Percentiles rank a stretch among this genome's conserved stretches.
phyloP scores from a whole-genome alignment of 92 coral and sea anemone species.

The Siderastrea siderea region DNA sequence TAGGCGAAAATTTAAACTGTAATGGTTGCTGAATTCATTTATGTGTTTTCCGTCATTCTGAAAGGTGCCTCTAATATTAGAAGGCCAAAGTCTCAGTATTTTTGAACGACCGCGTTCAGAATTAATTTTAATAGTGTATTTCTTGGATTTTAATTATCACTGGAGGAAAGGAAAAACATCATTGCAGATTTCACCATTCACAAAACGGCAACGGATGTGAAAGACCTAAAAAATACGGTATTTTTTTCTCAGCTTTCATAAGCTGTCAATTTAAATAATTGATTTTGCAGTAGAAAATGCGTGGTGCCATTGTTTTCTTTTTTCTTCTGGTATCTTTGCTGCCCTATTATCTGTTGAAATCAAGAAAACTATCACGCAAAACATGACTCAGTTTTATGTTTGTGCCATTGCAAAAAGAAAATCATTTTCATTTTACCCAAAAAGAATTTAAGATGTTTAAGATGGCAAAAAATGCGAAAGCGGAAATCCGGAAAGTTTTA shows the following conservation, averaged over 20 bases:
- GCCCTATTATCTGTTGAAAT: not conserved
- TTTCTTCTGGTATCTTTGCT: not conserved
- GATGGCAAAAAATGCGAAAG: not conserved
- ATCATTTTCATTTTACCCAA: constrained; percentile 1
- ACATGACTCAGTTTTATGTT: not conserved
- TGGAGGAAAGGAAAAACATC: not conserved
- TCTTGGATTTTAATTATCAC: not conserved
- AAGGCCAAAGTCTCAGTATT: too few relatives aligned
- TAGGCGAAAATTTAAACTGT: not conserved
- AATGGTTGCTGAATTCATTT: not conserved
- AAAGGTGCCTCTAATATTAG: too few relatives aligned
- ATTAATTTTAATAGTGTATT: not conserved
- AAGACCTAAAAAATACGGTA: not conserved
- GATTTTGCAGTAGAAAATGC: not conserved
- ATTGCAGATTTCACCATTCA: not conserved
- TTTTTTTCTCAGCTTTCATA: not conserved
- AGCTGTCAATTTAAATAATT: not conserved
- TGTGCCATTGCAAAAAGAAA: not conserved
- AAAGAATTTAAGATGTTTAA: not conserved
- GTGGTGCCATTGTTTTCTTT: not conserved
- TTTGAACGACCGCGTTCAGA: not conserved
- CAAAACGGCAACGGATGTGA: not conserved
- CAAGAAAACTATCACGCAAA: not conserved
- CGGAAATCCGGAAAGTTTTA: constrained; percentile 33
- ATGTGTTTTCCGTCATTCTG: not conserved